Conservation (phyloP, 2,797 vertebrate genomes). For the Clarias pachynema region DNA sequence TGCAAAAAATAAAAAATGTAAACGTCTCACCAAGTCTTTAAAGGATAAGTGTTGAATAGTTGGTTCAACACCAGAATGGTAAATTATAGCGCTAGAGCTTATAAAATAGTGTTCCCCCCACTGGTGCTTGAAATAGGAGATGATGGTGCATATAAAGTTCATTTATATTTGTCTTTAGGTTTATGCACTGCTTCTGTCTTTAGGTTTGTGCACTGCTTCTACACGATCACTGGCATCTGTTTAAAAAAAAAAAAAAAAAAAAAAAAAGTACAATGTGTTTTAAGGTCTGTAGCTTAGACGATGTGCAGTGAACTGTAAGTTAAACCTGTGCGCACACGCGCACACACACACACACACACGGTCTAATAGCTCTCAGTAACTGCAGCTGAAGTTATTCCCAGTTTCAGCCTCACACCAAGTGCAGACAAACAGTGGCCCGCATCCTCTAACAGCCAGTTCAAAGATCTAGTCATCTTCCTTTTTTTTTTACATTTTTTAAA, state of each 20-base stretch:
- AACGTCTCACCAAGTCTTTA: background rate
- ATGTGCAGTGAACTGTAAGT: background rate
- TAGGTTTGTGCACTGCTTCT: background rate
- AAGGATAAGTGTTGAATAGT: background rate
- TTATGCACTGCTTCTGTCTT: background rate
- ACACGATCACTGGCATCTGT: background rate
- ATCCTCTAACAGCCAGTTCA: slow-evolving; percentile 7
- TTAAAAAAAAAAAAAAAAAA: background rate
- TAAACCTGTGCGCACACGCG: background rate
- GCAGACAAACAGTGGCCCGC: slow-evolving; percentile 12
- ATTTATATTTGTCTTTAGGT: background rate
- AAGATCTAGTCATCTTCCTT: background rate
- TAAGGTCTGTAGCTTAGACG: background rate
- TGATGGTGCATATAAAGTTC: too few relatives aligned
- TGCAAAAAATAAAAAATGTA: background rate
- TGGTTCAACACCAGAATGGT: background rate
- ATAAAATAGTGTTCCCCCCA: background rate
- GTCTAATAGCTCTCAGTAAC: slow-evolving; percentile 12
- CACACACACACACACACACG: background rate
- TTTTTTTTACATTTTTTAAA: background rate
- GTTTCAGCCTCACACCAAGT: slow-evolving; percentile 32
- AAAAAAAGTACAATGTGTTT: background rate
- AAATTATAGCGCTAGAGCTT: background rate
- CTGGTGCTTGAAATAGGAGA: too few relatives aligned
- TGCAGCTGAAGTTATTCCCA: slow-evolving; percentile 32